These are phyloP conservation scores for Dryomyza anilis DNA, from an alignment of 2,888 invertebrate species.

Conservation along the genomic window DNA sequence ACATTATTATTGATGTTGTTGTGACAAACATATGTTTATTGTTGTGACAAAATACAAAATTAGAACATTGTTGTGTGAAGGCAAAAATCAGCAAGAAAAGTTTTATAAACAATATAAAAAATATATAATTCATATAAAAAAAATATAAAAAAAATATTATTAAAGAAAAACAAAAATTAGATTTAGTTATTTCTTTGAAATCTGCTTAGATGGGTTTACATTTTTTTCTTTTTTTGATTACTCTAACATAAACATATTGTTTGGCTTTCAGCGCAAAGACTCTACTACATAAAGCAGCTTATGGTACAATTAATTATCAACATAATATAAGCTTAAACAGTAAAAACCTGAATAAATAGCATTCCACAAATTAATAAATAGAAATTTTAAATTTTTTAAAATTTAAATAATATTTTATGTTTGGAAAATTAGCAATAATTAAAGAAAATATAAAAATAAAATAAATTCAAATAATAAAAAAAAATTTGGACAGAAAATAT, in stretches of 20 bases:
- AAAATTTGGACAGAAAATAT: too few relatives aligned
- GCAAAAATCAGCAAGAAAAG: constrained; percentile 2
- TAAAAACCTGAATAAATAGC: constrained; percentile 26
- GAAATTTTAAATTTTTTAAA: too few relatives aligned
- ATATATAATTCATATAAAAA: too few relatives aligned
- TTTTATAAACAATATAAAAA: too few relatives aligned
- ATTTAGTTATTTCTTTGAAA: constrained; percentile 13
- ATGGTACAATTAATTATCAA: constrained; percentile 18
- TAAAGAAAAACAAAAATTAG: not conserved
- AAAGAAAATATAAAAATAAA: too few relatives aligned
- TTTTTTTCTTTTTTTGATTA: constrained; percentile 21
- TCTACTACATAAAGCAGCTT: constrained; percentile 29
- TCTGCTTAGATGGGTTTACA: constrained; percentile 39
- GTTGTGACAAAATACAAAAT: too few relatives aligned
- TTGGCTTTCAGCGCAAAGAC: not conserved
- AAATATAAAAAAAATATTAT: not conserved
- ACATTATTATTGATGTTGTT: too few relatives aligned
- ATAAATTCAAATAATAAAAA: too few relatives aligned
- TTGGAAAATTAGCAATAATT: too few relatives aligned
- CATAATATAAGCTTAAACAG: constrained; percentile 28
- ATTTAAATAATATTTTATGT: too few relatives aligned
- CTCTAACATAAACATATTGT: constrained; percentile 1
- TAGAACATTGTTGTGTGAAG: constrained; percentile 8
- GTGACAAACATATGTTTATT: too few relatives aligned
- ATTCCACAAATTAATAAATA: constrained; percentile 30